Evolutionary conservation across 2,888 invertebrate species (phyloP).

Genomic region (Acrocyrtus sp.): DNA sequence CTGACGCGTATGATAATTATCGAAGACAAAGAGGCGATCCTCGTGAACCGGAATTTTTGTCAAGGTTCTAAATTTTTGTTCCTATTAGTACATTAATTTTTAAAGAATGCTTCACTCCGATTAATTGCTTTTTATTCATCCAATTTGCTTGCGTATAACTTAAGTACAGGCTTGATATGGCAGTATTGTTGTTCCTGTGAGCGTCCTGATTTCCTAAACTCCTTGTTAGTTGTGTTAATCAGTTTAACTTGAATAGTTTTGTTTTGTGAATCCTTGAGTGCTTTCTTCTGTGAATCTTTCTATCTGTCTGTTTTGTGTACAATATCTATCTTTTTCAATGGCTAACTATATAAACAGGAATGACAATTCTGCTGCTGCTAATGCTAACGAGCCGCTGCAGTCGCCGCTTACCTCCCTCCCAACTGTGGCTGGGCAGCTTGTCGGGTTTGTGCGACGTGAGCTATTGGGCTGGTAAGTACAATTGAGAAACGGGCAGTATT

Average conservation of each 20-base stretch:
- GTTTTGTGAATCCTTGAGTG: too few species aligned
- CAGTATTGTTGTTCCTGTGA: conserved; percentile 31
- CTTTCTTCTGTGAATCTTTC: too few species aligned
- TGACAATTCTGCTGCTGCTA: conserved; percentile 37
- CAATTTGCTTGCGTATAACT: too few species aligned
- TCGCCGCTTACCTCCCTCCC: conserved; percentile 33
- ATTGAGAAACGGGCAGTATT: too few species aligned
- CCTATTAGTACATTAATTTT: too few species aligned
- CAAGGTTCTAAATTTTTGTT: too few species aligned
- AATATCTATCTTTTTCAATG: conserved; percentile 5
- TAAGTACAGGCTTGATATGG: too few species aligned
- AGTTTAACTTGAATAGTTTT: background rate
- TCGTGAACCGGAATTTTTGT: too few species aligned
- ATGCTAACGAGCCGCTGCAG: conserved; percentile 27
- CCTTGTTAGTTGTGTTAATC: too few species aligned
- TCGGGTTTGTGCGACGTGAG: conserved; percentile 41
- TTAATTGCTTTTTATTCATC: too few species aligned
- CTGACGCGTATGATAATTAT: conserved; percentile 20
- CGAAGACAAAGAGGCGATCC: background rate
- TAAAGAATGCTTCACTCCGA: background rate
- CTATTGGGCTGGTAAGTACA: conserved; percentile 48
- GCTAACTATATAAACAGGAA: conserved; percentile 30
- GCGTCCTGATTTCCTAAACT: too few species aligned
- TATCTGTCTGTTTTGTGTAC: background rate
- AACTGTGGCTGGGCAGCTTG: conserved; percentile 37